A percentile compares a stretch with the other conserved stretches of the same genome.
phyloP scores from a whole-genome alignment of 2,797 vertebrate species.

The Chrysocyon brachyurus region DNA sequence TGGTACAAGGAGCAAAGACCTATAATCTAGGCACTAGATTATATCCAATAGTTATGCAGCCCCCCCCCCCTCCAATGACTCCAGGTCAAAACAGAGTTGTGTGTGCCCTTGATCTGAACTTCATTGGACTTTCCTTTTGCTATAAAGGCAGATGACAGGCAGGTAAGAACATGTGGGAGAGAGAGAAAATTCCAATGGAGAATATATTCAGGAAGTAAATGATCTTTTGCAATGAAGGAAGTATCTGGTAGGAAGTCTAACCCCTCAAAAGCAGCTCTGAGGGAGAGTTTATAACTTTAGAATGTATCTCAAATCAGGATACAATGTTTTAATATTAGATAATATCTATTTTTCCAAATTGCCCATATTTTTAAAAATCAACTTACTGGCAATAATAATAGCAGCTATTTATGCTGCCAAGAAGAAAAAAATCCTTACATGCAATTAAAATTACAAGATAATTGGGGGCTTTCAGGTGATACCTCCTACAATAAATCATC shows the following conservation, averaged over 20 bases:
- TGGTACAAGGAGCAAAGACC: background rate
- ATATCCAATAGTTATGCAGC: background rate
- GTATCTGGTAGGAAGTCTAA: background rate
- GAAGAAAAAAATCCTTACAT: background rate
- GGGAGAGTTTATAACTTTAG: background rate
- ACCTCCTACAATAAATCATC: constrained; percentile 57
- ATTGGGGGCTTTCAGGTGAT: constrained; percentile 6
- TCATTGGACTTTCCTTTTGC: background rate
- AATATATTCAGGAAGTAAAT: background rate
- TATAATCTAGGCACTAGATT: background rate
- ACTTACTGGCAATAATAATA: background rate
- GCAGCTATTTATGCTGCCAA: constrained; percentile 22
- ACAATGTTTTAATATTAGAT: background rate
- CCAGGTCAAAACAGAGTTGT: background rate
- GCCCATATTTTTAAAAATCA: background rate
- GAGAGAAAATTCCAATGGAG: background rate
- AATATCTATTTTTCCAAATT: constrained; percentile 5
- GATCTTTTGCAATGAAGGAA: background rate
- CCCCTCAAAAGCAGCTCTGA: background rate
- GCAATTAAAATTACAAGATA: constrained; percentile 62
- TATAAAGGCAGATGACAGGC: background rate
- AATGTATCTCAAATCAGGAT: background rate
- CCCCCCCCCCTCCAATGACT: background rate
- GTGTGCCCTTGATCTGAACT: background rate
- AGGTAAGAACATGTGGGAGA: background rate